A percentile compares a stretch with the other conserved stretches of the same genome.
Conservation (phyloP, 2,113 vertebrate genomes). For the Hypomesus transpacificus region DNA sequence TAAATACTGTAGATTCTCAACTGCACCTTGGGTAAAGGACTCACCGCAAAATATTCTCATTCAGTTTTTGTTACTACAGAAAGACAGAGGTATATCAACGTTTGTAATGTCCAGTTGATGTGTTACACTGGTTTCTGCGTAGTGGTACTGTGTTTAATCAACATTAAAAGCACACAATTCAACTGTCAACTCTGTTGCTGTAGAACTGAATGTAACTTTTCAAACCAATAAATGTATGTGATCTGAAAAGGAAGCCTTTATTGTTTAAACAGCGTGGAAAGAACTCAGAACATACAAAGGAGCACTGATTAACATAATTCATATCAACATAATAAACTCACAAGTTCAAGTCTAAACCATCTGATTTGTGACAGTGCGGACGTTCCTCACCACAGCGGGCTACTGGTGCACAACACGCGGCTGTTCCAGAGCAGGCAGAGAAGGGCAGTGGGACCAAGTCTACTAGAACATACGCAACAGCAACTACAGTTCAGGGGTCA, state of each 20-base stretch:
- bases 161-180: slow-evolving; percentile 60
- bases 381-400: background rate
- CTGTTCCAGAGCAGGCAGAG: background rate
- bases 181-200: slow-evolving; percentile 63
- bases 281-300: background rate
- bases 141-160: slow-evolving; percentile 61
- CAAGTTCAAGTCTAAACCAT: background rate
- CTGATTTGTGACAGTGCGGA: no score
- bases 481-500: slow-evolving; percentile 4
- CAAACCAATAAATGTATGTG: slow-evolving; percentile 70
- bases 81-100: slow-evolving; percentile 40
- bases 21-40: slow-evolving; percentile 63
- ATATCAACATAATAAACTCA: slow-evolving; percentile 6
- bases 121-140: slow-evolving; percentile 63
- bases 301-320: background rate
- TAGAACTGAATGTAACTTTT: slow-evolving; percentile 79
- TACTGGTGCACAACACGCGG: background rate
- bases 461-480: background rate
- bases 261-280: background rate
- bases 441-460: background rate
- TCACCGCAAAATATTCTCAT: slow-evolving; percentile 29
- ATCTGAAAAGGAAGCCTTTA: slow-evolving; percentile 49
- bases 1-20: slow-evolving; percentile 71
- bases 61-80: slow-evolving; percentile 57
- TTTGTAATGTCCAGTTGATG: slow-evolving; percentile 69